Conservation (phyloP, 2,888 invertebrate genomes). For the Polietes domitor region DNA sequence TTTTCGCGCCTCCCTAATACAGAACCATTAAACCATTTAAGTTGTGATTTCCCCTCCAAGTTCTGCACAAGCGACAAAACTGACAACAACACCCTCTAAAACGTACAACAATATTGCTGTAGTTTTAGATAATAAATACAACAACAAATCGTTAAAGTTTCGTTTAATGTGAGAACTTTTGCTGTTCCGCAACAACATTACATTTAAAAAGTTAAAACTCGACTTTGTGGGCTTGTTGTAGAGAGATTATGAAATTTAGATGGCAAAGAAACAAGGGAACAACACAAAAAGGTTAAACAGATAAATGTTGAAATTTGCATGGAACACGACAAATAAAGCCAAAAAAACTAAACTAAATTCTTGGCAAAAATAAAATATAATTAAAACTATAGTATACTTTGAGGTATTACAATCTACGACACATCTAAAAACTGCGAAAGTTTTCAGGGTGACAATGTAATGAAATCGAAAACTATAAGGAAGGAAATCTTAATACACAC, state of each 20-base stretch:
- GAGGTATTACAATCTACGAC: neutral
- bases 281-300: conserved; percentile 27
- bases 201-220: conserved; percentile 13
- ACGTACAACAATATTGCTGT: neutral
- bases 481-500: no score
- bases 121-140: conserved; percentile 51
- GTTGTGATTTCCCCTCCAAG: neutral
- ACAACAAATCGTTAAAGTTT: conserved; percentile 61
- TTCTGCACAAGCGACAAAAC: neutral
- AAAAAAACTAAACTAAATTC: conserved; percentile 13
- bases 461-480: no score
- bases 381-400: no score
- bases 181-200: conserved; percentile 10
- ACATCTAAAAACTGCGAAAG: no score
- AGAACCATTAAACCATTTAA: neutral
- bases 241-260: conserved; percentile 42
- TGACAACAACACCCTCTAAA: neutral
- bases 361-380: neutral
- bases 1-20: neutral
- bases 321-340: neutral
- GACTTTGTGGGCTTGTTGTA: conserved; percentile 47
- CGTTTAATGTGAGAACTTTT: conserved; percentile 55
- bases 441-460: no score
- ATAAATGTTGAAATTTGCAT: conserved; percentile 16
- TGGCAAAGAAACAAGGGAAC: neutral